phyloP scores from a whole-genome alignment of 2,888 invertebrate species.

The Ametastegia equiseti region DNA sequence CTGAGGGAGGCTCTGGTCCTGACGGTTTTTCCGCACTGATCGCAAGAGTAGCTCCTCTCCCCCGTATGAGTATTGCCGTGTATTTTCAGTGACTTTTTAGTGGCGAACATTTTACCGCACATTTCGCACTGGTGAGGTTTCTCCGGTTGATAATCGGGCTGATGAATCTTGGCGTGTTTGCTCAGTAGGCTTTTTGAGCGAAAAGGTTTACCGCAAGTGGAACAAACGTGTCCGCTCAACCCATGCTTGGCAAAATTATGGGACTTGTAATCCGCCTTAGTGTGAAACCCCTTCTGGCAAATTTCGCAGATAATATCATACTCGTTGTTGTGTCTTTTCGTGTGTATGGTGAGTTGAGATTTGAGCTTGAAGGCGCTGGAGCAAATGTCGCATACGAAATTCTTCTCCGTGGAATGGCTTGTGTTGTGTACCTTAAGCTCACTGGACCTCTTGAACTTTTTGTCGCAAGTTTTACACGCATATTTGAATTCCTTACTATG shows the following conservation, averaged over 20 bases:
- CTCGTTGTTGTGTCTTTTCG: conserved; percentile 32
- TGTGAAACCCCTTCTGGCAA: conserved; percentile 47
- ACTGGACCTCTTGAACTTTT: conserved; percentile 77
- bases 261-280: conserved; percentile 35
- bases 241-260: conserved; percentile 39
- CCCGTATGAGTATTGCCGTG: conserved; percentile 74
- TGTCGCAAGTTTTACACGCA: conserved; percentile 77
- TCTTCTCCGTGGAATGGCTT: conserved; percentile 77
- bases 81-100: conserved; percentile 70
- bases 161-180: conserved; percentile 29
- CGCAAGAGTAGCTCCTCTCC: conserved; percentile 64
- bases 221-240: conserved; percentile 19
- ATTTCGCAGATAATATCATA: conserved; percentile 28
- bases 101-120: conserved; percentile 73
- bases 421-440: conserved; percentile 78
- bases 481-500: conserved; percentile 78
- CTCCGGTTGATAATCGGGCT: conserved; percentile 43
- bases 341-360: conserved; percentile 38
- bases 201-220: conserved; percentile 19
- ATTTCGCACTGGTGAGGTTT: conserved; percentile 74
- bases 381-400: conserved; percentile 58
- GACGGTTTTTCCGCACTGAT: conserved; percentile 64
- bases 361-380: conserved; percentile 49
- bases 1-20: conserved; percentile 64
- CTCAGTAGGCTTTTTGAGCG: not conserved